These are phyloP conservation scores for Tetranychus urticae DNA, from an alignment of 1,140 invertebrate species.

Conservation along the genomic window DNA sequence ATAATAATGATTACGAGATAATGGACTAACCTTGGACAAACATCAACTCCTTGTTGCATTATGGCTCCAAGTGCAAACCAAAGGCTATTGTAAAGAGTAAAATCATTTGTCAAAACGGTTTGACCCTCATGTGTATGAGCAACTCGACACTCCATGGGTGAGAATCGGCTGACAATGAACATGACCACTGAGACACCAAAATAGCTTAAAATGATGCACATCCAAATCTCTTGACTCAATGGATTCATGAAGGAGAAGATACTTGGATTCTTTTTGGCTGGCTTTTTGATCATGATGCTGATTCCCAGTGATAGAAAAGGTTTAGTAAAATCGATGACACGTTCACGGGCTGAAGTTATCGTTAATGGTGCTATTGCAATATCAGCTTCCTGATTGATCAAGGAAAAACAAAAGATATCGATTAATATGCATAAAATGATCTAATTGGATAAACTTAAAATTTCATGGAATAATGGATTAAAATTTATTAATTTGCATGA, in stretches of 20 bases:
- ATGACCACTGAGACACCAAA: slow-evolving; percentile 85
- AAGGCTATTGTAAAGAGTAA: slow-evolving; percentile 56
- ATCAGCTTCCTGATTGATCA: slow-evolving; percentile 51
- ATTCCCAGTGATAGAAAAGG: slow-evolving; percentile 95
- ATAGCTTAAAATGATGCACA: slow-evolving; percentile 84
- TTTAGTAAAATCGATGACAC: slow-evolving; percentile 84
- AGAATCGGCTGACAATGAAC: slow-evolving; percentile 81
- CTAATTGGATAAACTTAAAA: not conserved
- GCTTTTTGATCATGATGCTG: slow-evolving; percentile 91
- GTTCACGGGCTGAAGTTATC: slow-evolving; percentile 77
- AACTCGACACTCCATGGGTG: slow-evolving; percentile 72
- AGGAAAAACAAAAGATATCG: not conserved
- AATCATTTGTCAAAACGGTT: slow-evolving; percentile 51
- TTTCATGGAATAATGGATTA: not conserved
- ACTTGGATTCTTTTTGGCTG: slow-evolving; percentile 63
- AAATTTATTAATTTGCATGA: no score
- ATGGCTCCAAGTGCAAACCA: slow-evolving; percentile 92
- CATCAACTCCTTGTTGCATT: slow-evolving; percentile 88
- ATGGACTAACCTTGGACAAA: slow-evolving; percentile 54
- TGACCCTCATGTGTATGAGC: not conserved
- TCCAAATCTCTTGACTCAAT: slow-evolving; percentile 90
- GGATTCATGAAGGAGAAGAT: slow-evolving; percentile 95
- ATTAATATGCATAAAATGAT: not conserved
- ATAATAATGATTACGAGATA: no score
- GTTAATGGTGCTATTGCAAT: slow-evolving; percentile 88